phyloP scores from a whole-genome alignment of 2,888 invertebrate genomes.

The Crossocerus cetratus region DNA sequence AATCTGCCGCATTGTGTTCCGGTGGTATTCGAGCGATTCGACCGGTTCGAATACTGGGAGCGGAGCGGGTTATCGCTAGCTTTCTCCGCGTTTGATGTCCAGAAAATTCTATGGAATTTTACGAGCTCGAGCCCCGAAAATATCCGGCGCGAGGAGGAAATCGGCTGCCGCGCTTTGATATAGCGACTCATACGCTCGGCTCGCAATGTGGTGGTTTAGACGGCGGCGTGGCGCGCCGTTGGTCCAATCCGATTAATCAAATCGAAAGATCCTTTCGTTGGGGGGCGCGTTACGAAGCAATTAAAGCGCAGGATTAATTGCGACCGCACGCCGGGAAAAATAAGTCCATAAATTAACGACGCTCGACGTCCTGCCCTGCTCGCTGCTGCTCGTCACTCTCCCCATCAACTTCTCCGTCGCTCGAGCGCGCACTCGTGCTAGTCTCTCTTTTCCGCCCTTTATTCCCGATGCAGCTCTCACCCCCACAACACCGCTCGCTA shows the following conservation, averaged over 20 bases:
- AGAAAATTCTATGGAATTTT: slow-evolving; percentile 62
- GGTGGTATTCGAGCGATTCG: slow-evolving; percentile 57
- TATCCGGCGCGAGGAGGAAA: not conserved
- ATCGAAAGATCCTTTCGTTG: slow-evolving; percentile 55
- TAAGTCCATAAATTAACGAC: slow-evolving; percentile 69
- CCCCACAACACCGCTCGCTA: slow-evolving; percentile 31
- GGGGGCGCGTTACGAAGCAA: slow-evolving; percentile 58
- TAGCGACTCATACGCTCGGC: slow-evolving; percentile 40
- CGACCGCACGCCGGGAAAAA: slow-evolving; percentile 65
- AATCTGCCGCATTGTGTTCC: slow-evolving; percentile 58
- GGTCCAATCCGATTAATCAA: slow-evolving; percentile 66
- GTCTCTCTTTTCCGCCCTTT: slow-evolving; percentile 17
- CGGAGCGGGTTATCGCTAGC: slow-evolving; percentile 50
- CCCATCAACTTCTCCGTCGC: not conserved
- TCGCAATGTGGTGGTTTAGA: slow-evolving; percentile 29
- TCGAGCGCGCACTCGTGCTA: not conserved
- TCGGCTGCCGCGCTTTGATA: slow-evolving; percentile 13
- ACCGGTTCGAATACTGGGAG: slow-evolving; percentile 24
- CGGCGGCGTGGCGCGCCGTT: slow-evolving; percentile 56
- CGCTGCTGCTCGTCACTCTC: not conserved
- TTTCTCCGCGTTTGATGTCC: slow-evolving; percentile 58
- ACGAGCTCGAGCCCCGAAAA: slow-evolving; percentile 27
- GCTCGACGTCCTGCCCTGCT: slow-evolving; percentile 44
- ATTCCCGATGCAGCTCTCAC: slow-evolving; percentile 31
- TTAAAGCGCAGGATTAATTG: slow-evolving; percentile 68